Evolutionary conservation across 2,888 invertebrate genomes (phyloP).

Genomic region (Amaurobius ferox): DNA sequence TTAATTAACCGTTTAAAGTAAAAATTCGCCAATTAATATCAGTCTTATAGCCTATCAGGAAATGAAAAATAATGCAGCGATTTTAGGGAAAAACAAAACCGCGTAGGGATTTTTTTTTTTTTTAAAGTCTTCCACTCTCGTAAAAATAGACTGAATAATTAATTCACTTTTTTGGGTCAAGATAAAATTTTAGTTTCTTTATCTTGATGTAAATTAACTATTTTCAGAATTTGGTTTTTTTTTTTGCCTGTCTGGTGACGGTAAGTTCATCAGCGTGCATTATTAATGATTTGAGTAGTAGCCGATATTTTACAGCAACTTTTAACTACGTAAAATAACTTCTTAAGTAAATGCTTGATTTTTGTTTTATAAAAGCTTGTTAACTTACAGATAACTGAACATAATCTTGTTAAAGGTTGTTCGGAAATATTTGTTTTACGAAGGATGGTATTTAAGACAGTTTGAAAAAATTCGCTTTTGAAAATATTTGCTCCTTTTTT

Average conservation of each 20-base stretch:
- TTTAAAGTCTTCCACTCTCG: neutral
- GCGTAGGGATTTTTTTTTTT: neutral
- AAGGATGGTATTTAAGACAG: no score
- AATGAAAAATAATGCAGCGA: neutral
- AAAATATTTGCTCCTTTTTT: no score
- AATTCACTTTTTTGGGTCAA: neutral
- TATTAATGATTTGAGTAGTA: neutral
- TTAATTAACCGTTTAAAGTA: conserved; percentile 14
- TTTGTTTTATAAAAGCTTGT: no score
- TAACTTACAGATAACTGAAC: no score
- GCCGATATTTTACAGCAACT: neutral
- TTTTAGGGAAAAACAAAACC: neutral
- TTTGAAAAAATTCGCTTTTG: no score
- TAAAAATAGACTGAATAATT: conserved; percentile 3
- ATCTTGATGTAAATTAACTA: neutral
- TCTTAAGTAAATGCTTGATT: no score
- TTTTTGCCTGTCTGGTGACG: neutral
- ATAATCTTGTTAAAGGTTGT: no score
- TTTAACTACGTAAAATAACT: no score
- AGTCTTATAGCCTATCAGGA: neutral
- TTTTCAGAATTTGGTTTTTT: neutral
- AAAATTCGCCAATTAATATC: conserved; percentile 14
- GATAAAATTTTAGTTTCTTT: conserved; percentile 6
- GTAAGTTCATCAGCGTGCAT: neutral
- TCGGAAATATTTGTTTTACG: no score